Percentiles rank a stretch among this genome's conserved stretches.
Evolutionary conservation across 2,113 vertebrate species (phyloP).

Genomic region (Rhabdomys dilectus): DNA sequence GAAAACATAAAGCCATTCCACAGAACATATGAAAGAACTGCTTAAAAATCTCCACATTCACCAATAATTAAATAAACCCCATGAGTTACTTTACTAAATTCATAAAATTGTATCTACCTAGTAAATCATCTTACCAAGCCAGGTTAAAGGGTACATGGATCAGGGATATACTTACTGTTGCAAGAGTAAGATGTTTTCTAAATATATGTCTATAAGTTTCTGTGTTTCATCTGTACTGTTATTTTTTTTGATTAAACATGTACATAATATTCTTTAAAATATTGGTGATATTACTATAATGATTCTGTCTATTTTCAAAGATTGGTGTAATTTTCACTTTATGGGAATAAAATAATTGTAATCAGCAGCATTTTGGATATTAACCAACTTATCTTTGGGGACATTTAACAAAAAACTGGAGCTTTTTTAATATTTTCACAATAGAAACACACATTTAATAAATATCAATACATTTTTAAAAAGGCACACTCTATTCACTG

Average conservation of each 20-base stretch:
- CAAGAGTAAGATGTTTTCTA: not conserved
- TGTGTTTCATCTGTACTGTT: not conserved
- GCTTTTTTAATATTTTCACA: not conserved
- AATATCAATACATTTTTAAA: not conserved
- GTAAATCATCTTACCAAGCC: not conserved
- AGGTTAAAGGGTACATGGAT: not conserved
- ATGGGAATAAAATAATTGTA: not conserved
- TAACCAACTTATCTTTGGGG: not conserved
- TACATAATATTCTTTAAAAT: not conserved
- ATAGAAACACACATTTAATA: not conserved
- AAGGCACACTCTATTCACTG: not conserved
- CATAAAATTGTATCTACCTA: not conserved
- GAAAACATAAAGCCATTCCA: not conserved
- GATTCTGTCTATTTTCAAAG: not conserved
- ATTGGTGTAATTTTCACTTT: constrained; percentile 2
- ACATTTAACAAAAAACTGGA: not conserved
- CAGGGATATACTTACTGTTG: not conserved
- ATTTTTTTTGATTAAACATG: not conserved
- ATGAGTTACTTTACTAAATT: not conserved
- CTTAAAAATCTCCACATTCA: not conserved
- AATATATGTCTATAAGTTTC: not conserved
- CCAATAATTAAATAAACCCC: not conserved
- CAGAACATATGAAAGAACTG: not conserved
- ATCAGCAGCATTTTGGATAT: not conserved
- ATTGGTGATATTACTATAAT: not conserved